Base-by-base conservation (phyloP, 92 coral and sea anemone species). In the Chrysogorgia sp. region DNA sequence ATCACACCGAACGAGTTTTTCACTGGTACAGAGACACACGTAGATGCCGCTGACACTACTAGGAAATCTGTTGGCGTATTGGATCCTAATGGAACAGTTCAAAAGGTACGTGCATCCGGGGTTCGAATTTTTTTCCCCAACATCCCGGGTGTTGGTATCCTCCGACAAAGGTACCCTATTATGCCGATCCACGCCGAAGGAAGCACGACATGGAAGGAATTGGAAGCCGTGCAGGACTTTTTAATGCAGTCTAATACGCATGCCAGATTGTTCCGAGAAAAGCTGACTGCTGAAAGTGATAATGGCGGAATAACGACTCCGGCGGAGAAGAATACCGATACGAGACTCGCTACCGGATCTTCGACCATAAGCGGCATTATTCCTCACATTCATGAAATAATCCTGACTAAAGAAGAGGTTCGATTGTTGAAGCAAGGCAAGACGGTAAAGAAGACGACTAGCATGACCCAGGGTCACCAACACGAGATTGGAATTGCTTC, bases 101-200 rank as follows among this genome's bases (percentile, higher is more conserved):
- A 43, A 43, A 43, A 8, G 9, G 50, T 43, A 8, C 50, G 74
- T 60, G 97, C 97, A 12, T 82, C 87, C 53, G 97, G 97, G 59
- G 90, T 86, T 53, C 83, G 97, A n/a, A 84, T 92, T 78, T 90
- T 92, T 71, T 83, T 92, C 40, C 90, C 90, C 3, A 74, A 76
- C 15, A 86, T 82, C 26, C 81, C 53, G 4, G 90, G 81, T 7
- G 67, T 86, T 14, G 90, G 79, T n/a, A 41, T 41, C 19, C 69
- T 83, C 8, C 81, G 87, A 0, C 85, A 86, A 49, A 65, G 85
- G 28, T 82, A 82, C 35, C 86, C 86, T 13, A 82, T 82, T 24
- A 74, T 74, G 81, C 76, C 86, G 5, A 81, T 82, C 14, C 86
- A 82, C 48, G 86, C 76, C 19, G 86, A 82, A 63, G 86, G 86